These are phyloP conservation scores for Cremastinae sp. DNA, from an alignment of 2,888 invertebrate genomes.

Conservation along the genomic window DNA sequence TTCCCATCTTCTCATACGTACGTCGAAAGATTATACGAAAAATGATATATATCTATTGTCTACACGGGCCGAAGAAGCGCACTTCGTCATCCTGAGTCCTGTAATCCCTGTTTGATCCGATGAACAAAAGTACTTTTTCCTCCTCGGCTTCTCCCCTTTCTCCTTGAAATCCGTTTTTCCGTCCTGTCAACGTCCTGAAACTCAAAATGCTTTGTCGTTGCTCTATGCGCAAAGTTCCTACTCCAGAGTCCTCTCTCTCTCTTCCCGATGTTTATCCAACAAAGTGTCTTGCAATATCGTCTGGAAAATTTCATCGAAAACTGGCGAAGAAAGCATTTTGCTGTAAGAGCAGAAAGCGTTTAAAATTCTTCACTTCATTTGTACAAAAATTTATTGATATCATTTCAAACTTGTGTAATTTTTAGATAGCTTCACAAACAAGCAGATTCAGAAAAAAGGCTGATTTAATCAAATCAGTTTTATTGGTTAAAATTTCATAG, in stretches of 20 bases:
- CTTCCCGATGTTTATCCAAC: slow-evolving; percentile 20
- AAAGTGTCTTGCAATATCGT: slow-evolving; percentile 25
- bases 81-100: slow-evolving; percentile 65
- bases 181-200: slow-evolving; percentile 36
- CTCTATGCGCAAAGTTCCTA: slow-evolving; percentile 47
- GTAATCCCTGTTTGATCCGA: slow-evolving; percentile 74
- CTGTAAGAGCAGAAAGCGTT: too few species aligned
- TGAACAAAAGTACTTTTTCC: slow-evolving; percentile 64
- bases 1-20: slow-evolving; percentile 20
- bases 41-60: slow-evolving; percentile 31
- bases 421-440: too few species aligned
- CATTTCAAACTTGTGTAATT: too few species aligned
- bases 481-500: too few species aligned
- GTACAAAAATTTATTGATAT: too few species aligned
- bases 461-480: too few species aligned
- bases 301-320: slow-evolving; percentile 19
- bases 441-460: too few species aligned
- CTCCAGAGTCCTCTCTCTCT: slow-evolving; percentile 12
- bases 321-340: neutral
- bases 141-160: neutral
- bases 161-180: neutral
- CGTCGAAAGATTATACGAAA: neutral
- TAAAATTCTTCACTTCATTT: too few species aligned
- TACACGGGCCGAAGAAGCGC: slow-evolving; percentile 20
- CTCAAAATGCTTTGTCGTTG: slow-evolving; percentile 30